Percentiles rank a stretch among this genome's conserved stretches.
phyloP scores from a whole-genome alignment of 64 coral and sea anemone genomes.

The Montipora efflorescens region DNA sequence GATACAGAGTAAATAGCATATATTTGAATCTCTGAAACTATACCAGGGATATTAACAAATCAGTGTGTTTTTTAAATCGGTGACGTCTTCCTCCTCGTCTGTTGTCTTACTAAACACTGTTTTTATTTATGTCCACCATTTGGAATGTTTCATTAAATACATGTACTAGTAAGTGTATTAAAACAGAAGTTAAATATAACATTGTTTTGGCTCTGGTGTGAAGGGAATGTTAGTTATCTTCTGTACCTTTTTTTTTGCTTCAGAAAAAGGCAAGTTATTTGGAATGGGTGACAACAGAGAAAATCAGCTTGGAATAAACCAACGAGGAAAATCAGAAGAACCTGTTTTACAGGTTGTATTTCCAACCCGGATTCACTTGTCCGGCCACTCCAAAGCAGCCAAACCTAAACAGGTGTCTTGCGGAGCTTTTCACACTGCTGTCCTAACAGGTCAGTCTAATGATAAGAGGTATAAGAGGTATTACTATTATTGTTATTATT shows the following conservation, averaged over 20 bases:
- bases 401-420: conserved; percentile 78
- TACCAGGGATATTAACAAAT: too few species aligned
- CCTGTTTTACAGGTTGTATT: conserved; percentile 46
- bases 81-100: too few species aligned
- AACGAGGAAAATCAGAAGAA: conserved; percentile 52
- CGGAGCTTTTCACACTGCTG: conserved; percentile 82
- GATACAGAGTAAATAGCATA: too few species aligned
- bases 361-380: conserved; percentile 71
- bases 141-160: too few species aligned
- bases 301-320: conserved; percentile 82
- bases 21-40: too few species aligned
- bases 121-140: too few species aligned
- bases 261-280: conserved; percentile 84
- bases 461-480: background rate
- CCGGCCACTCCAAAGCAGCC: conserved; percentile 62
- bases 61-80: too few species aligned
- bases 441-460: conserved; percentile 75
- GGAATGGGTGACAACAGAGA: conserved; percentile 85
- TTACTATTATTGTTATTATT: background rate
- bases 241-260: background rate
- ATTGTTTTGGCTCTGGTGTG: too few species aligned
- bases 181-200: too few species aligned
- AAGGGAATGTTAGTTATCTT: too few species aligned
- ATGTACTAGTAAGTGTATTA: too few species aligned
- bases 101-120: too few species aligned